Conservation (phyloP, 2,888 invertebrate species). For the Geophilus truncorum region DNA sequence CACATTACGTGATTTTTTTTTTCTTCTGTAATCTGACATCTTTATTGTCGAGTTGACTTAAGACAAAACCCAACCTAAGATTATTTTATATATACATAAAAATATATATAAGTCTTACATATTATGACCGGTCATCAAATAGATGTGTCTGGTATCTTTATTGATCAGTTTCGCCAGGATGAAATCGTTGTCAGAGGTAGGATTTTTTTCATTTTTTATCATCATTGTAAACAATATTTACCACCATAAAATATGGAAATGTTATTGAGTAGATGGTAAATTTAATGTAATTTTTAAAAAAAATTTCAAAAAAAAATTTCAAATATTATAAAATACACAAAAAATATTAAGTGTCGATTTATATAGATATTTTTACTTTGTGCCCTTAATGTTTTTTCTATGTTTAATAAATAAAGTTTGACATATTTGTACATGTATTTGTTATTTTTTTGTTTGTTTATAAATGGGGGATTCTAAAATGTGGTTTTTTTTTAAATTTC, state of each 20-base stretch:
- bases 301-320: not conserved
- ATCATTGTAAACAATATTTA: not conserved
- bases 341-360: not conserved
- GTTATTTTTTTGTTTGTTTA: too few relatives aligned
- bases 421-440: not conserved
- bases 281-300: not conserved
- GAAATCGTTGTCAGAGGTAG: not conserved
- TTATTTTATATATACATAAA: not conserved
- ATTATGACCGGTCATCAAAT: not conserved
- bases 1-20: too few relatives aligned
- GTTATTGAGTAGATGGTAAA: not conserved
- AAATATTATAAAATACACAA: not conserved
- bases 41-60: not conserved
- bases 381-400: not conserved
- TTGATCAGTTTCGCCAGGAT: not conserved
- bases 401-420: not conserved
- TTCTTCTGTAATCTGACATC: too few relatives aligned
- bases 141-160: not conserved
- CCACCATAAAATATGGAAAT: not conserved
- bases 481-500: not conserved
- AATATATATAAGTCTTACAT: too few relatives aligned
- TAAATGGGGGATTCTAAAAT: not conserved
- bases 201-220: not conserved
- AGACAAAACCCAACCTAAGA: not conserved
- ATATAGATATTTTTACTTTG: not conserved